Conservation (phyloP, 1,140 invertebrate genomes). For the Cataglyphis hispanica region DNA sequence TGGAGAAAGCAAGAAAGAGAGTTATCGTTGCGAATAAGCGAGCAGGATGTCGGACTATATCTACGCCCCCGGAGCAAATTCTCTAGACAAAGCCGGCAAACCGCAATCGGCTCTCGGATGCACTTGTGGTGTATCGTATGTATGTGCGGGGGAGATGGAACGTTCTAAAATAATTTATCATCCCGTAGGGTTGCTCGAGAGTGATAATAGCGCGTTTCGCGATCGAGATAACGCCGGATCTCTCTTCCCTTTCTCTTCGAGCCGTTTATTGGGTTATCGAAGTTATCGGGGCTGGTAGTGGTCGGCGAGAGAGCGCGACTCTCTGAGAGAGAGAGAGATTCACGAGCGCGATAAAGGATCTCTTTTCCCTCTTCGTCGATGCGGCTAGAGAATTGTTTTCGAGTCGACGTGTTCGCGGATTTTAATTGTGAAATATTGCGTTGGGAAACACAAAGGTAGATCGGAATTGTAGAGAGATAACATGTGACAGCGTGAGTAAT, state of each 20-base stretch:
- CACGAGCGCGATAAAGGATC: slow-evolving; percentile 45
- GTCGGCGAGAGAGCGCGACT: slow-evolving; percentile 14
- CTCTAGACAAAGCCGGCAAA: slow-evolving; percentile 75
- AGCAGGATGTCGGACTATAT: slow-evolving; percentile 79
- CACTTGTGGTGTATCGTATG: slow-evolving; percentile 69
- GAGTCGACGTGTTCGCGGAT: slow-evolving; percentile 1
- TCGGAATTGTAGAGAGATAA: background rate
- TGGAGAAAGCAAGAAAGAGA: slow-evolving; percentile 53
- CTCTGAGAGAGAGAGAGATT: slow-evolving; percentile 21
- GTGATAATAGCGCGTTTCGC: slow-evolving; percentile 62
- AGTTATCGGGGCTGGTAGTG: slow-evolving; percentile 57
- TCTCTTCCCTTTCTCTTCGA: background rate
- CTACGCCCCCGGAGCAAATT: slow-evolving; percentile 78
- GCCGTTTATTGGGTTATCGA: slow-evolving; percentile 71
- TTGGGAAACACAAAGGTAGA: background rate
- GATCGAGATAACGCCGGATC: slow-evolving; percentile 58
- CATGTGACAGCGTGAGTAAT: background rate
- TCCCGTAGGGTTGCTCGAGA: slow-evolving; percentile 39
- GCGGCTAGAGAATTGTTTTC: slow-evolving; percentile 28
- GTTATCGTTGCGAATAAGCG: slow-evolving; percentile 72
- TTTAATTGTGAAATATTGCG: slow-evolving; percentile 53
- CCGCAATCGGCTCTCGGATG: slow-evolving; percentile 68
- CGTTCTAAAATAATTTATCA: slow-evolving; percentile 75
- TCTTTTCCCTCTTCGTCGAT: background rate
- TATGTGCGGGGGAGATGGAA: background rate